A percentile compares a stretch with the other conserved stretches of the same genome.
These are phyloP conservation scores for Cosmopolites sordidus DNA, from an alignment of 2,888 invertebrate genomes.

Conservation along the genomic window DNA sequence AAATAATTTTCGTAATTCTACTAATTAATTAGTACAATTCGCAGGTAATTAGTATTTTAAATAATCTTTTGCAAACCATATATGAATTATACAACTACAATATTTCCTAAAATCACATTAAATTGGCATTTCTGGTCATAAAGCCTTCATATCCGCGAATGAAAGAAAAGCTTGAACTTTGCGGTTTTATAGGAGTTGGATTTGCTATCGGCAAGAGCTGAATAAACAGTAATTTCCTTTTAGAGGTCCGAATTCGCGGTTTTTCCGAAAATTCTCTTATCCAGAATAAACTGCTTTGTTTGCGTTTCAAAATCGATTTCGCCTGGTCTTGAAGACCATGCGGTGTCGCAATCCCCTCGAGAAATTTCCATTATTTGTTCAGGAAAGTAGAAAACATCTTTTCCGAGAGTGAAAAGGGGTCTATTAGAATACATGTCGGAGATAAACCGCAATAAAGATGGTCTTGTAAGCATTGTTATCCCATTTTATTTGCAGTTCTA, in stretches of 20 bases:
- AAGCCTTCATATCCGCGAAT: not conserved
- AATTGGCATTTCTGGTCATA: no score
- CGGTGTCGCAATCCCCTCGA: conserved; percentile 3
- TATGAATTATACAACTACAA: no score
- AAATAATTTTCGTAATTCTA: no score
- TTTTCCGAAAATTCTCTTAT: conserved; percentile 13
- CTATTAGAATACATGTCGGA: not conserved
- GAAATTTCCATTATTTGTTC: conserved; percentile 8
- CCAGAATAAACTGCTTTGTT: conserved; percentile 13
- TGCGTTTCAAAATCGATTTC: conserved; percentile 11
- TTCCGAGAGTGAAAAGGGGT: not conserved
- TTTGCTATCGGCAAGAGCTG: conserved; percentile 14
- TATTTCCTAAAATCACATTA: no score
- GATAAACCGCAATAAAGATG: not conserved
- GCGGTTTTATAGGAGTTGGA: conserved; percentile 7
- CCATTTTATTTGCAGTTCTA: no score
- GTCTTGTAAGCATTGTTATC: no score
- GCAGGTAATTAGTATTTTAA: no score
- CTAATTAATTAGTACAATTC: no score
- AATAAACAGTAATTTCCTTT: conserved; percentile 22
- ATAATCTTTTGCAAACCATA: no score
- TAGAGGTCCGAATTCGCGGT: conserved; percentile 12
- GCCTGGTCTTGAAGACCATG: conserved; percentile 8
- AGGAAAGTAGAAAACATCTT: conserved; percentile 4
- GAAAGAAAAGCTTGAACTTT: not conserved